Evolutionary conservation across 2,888 invertebrate genomes (phyloP), one percentile per base, ranked within the genome.

Genomic region (Epicampocera succincta): DNA sequence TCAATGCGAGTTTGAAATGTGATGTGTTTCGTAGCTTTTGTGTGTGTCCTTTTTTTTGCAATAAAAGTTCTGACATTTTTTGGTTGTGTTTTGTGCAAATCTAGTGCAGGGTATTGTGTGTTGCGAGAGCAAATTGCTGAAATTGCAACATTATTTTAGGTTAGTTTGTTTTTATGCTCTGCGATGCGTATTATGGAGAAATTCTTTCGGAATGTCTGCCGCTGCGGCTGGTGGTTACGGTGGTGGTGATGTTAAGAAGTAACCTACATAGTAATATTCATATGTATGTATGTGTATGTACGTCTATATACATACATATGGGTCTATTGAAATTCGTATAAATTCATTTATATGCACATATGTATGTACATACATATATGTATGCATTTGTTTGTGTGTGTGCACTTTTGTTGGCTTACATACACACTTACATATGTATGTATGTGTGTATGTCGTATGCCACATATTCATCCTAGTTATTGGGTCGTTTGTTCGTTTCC

Each of bases 401-500:
- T 29, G 29, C 29, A 29, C 3, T 6, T 29, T 29, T 29, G 29
- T 29, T 3, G 29, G 3, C 29, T 4, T 25, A 15, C 25, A 29
- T 17, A 42, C 25, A 29, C 46, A 48, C 46, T n/a, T n/a, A 58
- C 40, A 54, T 17, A 9, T 65, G 9, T 61, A 2, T 19, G 40
- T 4, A 48, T 65, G 13, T 40, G 13, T 11, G 17, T 48, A 15
- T 46, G 54, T 63, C 29, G 33, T 21, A 38, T 50, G 29, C 29
- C 38, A 60, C 19, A 21, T 75, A 63, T 42, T 66, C 33, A 46
- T 78, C 71, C 52, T 66, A 78, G 58, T 82, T 82, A 82, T 82
- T 82, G 71, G 82, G 82, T 82, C 82, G 74, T 71, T 65, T 65
- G 25, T 75, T 66, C 58, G 52, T 65, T 52, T 76, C 50, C 61